These are phyloP conservation scores for Gibbula magus DNA, from an alignment of 2,888 invertebrate species.

Conservation along the genomic window DNA sequence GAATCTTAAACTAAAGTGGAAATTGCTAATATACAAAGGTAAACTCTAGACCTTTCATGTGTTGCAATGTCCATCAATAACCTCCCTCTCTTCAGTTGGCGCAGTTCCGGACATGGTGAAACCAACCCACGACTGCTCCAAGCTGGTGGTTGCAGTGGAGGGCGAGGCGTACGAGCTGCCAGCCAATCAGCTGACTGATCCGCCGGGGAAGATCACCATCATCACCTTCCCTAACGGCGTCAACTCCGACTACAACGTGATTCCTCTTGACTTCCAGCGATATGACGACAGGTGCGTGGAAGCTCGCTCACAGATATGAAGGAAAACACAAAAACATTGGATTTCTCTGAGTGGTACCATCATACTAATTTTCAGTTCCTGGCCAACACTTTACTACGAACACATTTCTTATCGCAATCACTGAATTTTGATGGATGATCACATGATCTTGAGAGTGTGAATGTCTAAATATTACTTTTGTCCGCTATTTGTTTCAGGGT, in stretches of 20 bases:
- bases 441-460: no score
- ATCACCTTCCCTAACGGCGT: constrained; percentile 41
- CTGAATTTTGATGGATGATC: no score
- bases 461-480: no score
- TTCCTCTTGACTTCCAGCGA: constrained; percentile 33
- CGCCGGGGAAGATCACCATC: constrained; percentile 52
- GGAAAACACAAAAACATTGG: no score
- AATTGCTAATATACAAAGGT: background rate
- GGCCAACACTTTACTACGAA: no score
- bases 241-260: background rate
- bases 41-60: background rate
- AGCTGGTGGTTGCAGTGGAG: constrained; percentile 53
- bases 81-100: constrained; percentile 48
- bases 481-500: constrained; percentile 39
- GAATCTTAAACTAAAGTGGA: background rate
- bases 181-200: constrained; percentile 43
- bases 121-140: constrained; percentile 50
- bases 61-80: background rate
- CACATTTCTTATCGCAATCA: no score
- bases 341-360: no score
- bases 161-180: constrained; percentile 45
- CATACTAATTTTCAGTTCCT: no score
- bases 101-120: constrained; percentile 54
- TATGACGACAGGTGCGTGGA: constrained; percentile 44
- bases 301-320: no score